Evolutionary conservation across 2,113 vertebrate genomes (phyloP).

Genomic region (Alosa alosa): DNA sequence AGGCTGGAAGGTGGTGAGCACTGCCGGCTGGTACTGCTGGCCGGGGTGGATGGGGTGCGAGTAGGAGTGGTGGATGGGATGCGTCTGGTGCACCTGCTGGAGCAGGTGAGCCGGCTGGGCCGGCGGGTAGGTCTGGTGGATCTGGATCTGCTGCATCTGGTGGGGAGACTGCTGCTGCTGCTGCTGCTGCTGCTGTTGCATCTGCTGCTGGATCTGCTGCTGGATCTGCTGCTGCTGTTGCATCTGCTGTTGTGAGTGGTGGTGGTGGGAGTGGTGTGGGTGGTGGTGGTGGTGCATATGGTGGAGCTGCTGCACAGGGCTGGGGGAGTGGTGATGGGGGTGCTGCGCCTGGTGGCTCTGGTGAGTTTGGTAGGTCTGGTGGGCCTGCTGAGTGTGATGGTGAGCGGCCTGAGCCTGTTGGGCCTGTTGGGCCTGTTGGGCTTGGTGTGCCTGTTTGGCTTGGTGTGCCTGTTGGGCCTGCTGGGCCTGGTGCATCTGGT

Average conservation of each 20-base stretch:
- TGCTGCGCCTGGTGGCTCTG: slow-evolving; percentile 39
- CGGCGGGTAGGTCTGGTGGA: slow-evolving; percentile 35
- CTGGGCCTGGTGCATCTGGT: slow-evolving; percentile 59
- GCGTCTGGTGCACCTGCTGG: slow-evolving; percentile 66
- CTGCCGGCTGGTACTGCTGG: slow-evolving; percentile 56
- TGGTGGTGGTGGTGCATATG: slow-evolving; percentile 40
- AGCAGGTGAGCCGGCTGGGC: slow-evolving; percentile 60
- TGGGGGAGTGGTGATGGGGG: slow-evolving; percentile 55
- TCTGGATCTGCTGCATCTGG: slow-evolving; percentile 53
- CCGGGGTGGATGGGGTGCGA: slow-evolving; percentile 71
- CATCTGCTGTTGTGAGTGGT: background rate
- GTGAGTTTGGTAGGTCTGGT: slow-evolving; percentile 65
- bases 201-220: background rate
- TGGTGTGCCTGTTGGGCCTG: slow-evolving; percentile 56
- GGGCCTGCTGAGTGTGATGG: slow-evolving; percentile 59
- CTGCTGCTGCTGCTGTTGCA: background rate
- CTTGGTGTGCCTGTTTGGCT: slow-evolving; percentile 54
- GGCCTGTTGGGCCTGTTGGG: slow-evolving; percentile 47
- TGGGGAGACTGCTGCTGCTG: slow-evolving; percentile 27
- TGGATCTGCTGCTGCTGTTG: background rate
- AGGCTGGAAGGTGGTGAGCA: slow-evolving; percentile 68
- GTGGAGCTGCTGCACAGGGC: slow-evolving; percentile 15
- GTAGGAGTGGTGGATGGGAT: slow-evolving; percentile 56
- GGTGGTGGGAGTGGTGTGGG: slow-evolving; percentile 9
- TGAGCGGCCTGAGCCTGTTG: slow-evolving; percentile 60